phyloP scores from a whole-genome alignment of 2,888 invertebrate genomes.

The Drosophila demipolita region DNA sequence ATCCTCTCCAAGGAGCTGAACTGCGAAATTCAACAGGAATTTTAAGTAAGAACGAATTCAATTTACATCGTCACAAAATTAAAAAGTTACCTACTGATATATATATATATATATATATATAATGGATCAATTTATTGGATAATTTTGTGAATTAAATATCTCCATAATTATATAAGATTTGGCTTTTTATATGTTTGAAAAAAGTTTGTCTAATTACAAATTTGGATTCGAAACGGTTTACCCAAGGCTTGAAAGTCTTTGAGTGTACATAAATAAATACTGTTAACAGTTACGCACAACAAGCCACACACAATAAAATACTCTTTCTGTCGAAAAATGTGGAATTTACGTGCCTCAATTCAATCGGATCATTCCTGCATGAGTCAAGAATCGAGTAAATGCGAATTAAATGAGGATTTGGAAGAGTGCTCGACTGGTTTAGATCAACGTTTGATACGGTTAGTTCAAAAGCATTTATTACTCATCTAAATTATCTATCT shows the following conservation, averaged over 20 bases:
- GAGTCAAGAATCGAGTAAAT: too few relatives aligned
- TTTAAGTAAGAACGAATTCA: slow-evolving; percentile 37
- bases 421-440: background rate
- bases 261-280: background rate
- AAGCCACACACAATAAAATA: slow-evolving; percentile 1
- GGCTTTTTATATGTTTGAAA: background rate
- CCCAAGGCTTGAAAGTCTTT: background rate
- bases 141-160: background rate
- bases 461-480: background rate
- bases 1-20: slow-evolving; percentile 12
- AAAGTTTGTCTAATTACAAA: background rate
- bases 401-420: background rate
- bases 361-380: background rate
- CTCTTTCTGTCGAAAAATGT: background rate
- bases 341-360: too few relatives aligned
- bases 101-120: too few relatives aligned
- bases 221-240: background rate
- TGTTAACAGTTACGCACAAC: background rate
- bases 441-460: slow-evolving; percentile 9
- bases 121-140: background rate
- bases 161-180: background rate
- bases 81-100: background rate
- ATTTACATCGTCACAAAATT: slow-evolving; percentile 23
- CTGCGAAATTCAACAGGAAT: slow-evolving; percentile 23
- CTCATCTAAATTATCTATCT: background rate